Evolutionary conservation across 2,888 invertebrate genomes (phyloP).

Genomic region (Athetis lepigone): DNA sequence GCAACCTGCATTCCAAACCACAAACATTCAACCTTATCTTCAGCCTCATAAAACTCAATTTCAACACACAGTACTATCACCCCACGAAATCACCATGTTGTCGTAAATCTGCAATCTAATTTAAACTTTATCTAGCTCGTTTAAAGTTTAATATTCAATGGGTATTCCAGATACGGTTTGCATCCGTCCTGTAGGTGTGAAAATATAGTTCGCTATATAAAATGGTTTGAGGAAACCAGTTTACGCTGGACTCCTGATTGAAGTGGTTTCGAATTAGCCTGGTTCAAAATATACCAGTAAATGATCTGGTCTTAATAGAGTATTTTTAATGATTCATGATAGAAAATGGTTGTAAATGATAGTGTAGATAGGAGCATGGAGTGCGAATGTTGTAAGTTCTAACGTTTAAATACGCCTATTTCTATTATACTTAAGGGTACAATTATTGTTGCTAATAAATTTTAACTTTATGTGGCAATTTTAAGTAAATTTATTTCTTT

Average conservation of each 20-base stretch:
- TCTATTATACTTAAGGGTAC: conserved; percentile 45
- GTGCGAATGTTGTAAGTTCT: conserved; percentile 50
- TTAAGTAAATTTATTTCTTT: conserved; percentile 12
- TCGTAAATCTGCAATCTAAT: conserved; percentile 40
- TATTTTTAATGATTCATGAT: conserved; percentile 65
- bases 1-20: conserved; percentile 28
- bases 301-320: conserved; percentile 53
- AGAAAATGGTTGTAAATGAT: conserved; percentile 59
- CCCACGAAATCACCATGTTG: conserved; percentile 50
- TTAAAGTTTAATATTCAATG: conserved; percentile 54
- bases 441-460: conserved; percentile 45
- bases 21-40: conserved; percentile 45
- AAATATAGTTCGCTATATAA: conserved; percentile 60
- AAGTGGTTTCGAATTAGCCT: conserved; percentile 38
- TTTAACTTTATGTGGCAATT: conserved; percentile 18
- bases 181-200: conserved; percentile 61
- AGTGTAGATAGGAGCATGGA: conserved; percentile 50
- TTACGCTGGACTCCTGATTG: conserved; percentile 40
- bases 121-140: conserved; percentile 36
- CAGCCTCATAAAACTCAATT: conserved; percentile 30
- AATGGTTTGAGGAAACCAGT: conserved; percentile 52
- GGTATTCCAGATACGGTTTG: conserved; percentile 40
- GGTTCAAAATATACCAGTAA: conserved; percentile 54
- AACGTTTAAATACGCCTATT: conserved; percentile 40
- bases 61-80: conserved; percentile 26